These are phyloP conservation scores for Amblyjoppa proteus DNA, from an alignment of 2,888 invertebrate species.

Conservation along the genomic window DNA sequence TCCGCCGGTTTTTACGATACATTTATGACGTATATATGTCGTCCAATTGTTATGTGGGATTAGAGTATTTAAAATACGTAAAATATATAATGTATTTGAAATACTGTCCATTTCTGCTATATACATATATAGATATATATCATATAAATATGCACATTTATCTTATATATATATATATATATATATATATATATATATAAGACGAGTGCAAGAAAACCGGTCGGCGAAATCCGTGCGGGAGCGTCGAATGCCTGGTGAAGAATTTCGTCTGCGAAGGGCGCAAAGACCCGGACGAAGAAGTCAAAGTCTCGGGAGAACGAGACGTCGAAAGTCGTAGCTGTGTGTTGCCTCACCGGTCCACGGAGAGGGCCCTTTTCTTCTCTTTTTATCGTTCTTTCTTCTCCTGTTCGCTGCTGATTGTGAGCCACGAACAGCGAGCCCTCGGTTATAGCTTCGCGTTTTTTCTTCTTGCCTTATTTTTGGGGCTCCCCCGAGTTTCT, in stretches of 20 bases:
- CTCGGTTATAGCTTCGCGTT: slow-evolving; percentile 64
- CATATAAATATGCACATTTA: not conserved
- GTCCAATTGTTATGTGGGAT: no score
- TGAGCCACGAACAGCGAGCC: slow-evolving; percentile 76
- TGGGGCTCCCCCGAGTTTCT: slow-evolving; percentile 54
- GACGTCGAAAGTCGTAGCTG: slow-evolving; percentile 14
- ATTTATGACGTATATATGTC: no score
- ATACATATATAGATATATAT: no score
- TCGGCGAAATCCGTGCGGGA: slow-evolving; percentile 48
- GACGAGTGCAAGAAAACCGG: slow-evolving; percentile 51
- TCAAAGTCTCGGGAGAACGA: slow-evolving; percentile 35
- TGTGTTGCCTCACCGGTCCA: slow-evolving; percentile 4
- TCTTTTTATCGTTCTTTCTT: slow-evolving; percentile 15
- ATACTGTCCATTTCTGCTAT: not conserved
- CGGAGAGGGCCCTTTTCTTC: not conserved
- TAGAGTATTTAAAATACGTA: no score
- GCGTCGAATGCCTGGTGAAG: slow-evolving; percentile 28
- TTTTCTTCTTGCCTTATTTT: slow-evolving; percentile 69
- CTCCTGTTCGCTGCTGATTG: slow-evolving; percentile 62
- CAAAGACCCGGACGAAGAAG: slow-evolving; percentile 46
- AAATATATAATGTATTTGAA: no score
- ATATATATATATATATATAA: slow-evolving; percentile 1
- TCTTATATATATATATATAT: not conserved
- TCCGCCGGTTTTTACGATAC: no score
- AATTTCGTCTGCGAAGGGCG: slow-evolving; percentile 40